Percentiles rank a stretch among this genome's conserved stretches.
These are phyloP conservation scores for Hypotaenidia philippensis DNA, from an alignment of 2,797 vertebrate species.

Conservation along the genomic window DNA sequence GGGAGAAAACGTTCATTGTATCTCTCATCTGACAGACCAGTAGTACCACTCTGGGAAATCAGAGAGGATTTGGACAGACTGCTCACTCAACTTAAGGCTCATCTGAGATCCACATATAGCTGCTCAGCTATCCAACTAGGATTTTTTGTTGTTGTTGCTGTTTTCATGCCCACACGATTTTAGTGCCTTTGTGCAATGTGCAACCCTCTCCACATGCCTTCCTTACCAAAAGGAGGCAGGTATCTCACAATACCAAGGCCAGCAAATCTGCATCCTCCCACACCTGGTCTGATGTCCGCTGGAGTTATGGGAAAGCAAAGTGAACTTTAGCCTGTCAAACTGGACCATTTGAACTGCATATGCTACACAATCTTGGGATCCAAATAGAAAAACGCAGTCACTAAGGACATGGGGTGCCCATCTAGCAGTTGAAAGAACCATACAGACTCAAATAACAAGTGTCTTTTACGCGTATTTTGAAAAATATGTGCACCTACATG, in stretches of 20 bases:
- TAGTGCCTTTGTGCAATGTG: slow-evolving; percentile 2
- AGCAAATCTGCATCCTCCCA: background rate
- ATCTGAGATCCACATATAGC: slow-evolving; percentile 46
- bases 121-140: background rate
- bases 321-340: background rate
- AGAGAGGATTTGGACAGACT: slow-evolving; percentile 51
- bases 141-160: background rate
- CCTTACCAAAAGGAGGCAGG: background rate
- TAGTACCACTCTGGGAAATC: slow-evolving; percentile 63
- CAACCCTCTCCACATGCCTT: background rate
- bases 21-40: slow-evolving; percentile 42
- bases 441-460: background rate
- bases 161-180: slow-evolving; percentile 16
- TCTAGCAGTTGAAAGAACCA: background rate
- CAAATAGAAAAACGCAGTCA: background rate
- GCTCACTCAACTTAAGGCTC: slow-evolving; percentile 54
- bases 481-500: background rate
- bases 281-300: background rate
- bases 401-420: background rate
- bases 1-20: slow-evolving; percentile 29
- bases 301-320: background rate
- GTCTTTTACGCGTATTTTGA: background rate
- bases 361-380: background rate
- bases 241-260: background rate
- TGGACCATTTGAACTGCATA: background rate